Percentiles rank a stretch among this genome's conserved stretches.
Evolutionary conservation across 2,113 vertebrate species (phyloP).

Genomic region (Salvelinus namaycush): DNA sequence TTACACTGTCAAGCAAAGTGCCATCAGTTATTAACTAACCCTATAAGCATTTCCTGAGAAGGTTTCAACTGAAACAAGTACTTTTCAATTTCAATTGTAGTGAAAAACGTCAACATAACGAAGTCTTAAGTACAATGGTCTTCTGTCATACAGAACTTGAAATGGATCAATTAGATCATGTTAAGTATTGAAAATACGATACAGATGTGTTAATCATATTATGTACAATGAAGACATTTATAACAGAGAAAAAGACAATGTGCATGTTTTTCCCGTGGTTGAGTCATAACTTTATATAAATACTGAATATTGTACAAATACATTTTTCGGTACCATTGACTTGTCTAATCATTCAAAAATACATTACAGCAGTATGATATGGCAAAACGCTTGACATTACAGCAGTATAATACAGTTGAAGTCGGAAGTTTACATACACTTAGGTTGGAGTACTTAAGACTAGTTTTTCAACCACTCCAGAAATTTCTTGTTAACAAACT

Average conservation of each 20-base stretch:
- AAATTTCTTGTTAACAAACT: too few species aligned
- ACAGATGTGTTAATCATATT: not conserved
- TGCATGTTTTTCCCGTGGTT: not conserved
- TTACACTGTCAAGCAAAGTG: not conserved
- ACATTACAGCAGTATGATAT: not conserved
- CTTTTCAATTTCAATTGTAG: not conserved
- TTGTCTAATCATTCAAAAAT: not conserved
- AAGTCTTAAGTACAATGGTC: too few species aligned
- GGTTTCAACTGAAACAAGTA: not conserved
- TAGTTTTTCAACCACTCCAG: too few species aligned
- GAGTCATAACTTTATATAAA: conserved; percentile 32
- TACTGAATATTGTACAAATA: conserved; percentile 35
- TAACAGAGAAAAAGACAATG: not conserved
- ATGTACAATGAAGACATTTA: not conserved
- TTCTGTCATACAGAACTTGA: too few species aligned
- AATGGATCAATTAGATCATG: not conserved
- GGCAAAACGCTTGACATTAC: not conserved
- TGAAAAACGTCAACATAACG: not conserved
- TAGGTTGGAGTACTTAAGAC: too few species aligned
- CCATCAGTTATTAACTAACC: not conserved
- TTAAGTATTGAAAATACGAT: not conserved
- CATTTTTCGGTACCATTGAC: conserved; percentile 5
- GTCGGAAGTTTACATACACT: too few species aligned
- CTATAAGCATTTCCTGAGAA: not conserved
- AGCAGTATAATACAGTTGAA: too few species aligned